phyloP scores from a whole-genome alignment of 2,888 invertebrate species.

The Harpalus rufipes region DNA sequence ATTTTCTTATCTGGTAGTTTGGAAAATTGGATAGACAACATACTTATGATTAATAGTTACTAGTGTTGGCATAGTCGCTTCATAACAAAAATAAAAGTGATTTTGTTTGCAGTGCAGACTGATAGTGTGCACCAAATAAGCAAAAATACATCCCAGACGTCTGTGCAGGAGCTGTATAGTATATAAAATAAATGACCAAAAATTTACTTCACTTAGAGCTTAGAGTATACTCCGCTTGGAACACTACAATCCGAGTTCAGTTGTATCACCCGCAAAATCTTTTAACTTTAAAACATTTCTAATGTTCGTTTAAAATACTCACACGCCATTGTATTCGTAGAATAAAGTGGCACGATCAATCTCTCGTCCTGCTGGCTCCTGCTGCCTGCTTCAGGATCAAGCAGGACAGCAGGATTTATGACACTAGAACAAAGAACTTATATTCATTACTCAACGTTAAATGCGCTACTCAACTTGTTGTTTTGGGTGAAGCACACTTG shows the following conservation, averaged over 20 bases:
- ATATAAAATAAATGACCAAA: not conserved
- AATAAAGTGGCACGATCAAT: constrained; percentile 45
- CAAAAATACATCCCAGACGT: not conserved
- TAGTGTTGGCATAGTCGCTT: not conserved
- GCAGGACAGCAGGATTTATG: constrained; percentile 49
- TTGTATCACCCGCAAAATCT: constrained; percentile 40
- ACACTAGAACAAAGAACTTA: constrained; percentile 49
- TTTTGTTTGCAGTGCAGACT: not conserved
- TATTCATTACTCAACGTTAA: constrained; percentile 49
- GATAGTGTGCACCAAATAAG: not conserved
- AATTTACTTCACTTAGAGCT: not conserved
- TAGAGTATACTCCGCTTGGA: too few species aligned
- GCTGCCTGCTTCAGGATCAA: constrained; percentile 41
- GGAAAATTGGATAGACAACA: not conserved
- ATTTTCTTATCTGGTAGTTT: not conserved
- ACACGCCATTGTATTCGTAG: constrained; percentile 28
- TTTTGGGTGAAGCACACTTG: not conserved
- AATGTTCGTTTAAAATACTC: constrained; percentile 44
- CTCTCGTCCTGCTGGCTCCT: constrained; percentile 42
- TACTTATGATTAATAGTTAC: not conserved
- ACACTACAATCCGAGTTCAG: not conserved
- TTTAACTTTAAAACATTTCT: constrained; percentile 46
- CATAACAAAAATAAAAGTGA: not conserved
- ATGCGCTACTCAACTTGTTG: constrained; percentile 46
- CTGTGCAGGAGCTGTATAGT: not conserved